These are phyloP conservation scores for Euura lappo DNA, from an alignment of 1,140 invertebrate genomes.

Conservation along the genomic window DNA sequence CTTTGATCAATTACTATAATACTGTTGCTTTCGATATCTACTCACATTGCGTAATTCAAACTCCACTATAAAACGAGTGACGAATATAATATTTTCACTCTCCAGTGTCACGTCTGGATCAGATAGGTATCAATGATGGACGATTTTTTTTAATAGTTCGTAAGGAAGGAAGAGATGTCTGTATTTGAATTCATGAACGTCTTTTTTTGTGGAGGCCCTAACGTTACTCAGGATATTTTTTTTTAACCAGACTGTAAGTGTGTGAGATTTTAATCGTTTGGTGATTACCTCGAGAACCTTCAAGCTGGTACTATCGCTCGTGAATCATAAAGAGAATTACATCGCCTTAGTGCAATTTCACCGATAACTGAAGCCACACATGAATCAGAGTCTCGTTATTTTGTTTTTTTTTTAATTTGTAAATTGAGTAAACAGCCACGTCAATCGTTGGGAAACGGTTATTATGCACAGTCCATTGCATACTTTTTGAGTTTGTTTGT, in stretches of 20 bases:
- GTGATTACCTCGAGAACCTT: background rate
- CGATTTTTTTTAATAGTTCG: too few relatives aligned
- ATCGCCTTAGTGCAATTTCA: background rate
- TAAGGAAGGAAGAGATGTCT: too few relatives aligned
- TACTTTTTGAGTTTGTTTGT: too few relatives aligned
- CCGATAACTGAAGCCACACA: background rate
- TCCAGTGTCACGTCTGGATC: too few relatives aligned
- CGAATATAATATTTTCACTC: too few relatives aligned
- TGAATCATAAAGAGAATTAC: background rate
- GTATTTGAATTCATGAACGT: too few relatives aligned
- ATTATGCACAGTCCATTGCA: too few relatives aligned
- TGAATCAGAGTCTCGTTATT: background rate
- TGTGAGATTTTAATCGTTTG: background rate
- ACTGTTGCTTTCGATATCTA: background rate
- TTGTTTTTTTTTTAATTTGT: too few relatives aligned
- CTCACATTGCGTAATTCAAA: background rate
- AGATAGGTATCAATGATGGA: too few relatives aligned
- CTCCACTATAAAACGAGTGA: background rate
- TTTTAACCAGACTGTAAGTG: background rate
- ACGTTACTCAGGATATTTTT: background rate
- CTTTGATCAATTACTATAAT: background rate
- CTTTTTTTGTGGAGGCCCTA: too few relatives aligned
- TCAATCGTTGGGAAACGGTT: too few relatives aligned
- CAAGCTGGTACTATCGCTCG: background rate
- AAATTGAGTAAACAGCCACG: too few relatives aligned